Base-by-base conservation (phyloP, 53 echinoderm and acorn worm genomes). In the Temnopleurus reevesii region DNA sequence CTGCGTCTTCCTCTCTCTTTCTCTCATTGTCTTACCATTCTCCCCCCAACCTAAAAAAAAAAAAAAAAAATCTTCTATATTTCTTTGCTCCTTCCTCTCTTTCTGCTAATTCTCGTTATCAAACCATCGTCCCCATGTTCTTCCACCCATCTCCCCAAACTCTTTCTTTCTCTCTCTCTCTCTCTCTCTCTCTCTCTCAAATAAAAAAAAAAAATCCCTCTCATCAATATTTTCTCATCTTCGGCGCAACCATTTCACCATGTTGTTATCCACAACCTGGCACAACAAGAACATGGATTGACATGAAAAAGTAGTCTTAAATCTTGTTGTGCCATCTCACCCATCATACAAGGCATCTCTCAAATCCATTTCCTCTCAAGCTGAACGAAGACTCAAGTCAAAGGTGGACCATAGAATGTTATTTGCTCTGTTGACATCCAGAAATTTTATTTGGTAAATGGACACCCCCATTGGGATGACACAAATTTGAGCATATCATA, bases 401-500 rank as follows among this genome's bases (percentile, higher is more conserved):
- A 71, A 71, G 71, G 71, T 71, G 19, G 71, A 8, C 41, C 71
- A 71, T 21, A 71, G 71, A 71, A 71, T 71, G 71, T 71, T 65
- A 33, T 65, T 71, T 21, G 71, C 36, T 71, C 71, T 71, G 41
- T 71, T 71, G 71, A 71, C 71, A 71, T 71, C 71, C 71, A 71
- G 71, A 71, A 41, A 71, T 71, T 71, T 71, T 71, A 71, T 71
- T 71, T 71, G 71, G 71, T 71, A 71, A 71, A 71, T 38, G 71
- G 71, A 79, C 49, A 29, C 79, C 79, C 79, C 79, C 49, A 28
- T 79, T 79, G 79, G 79, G 79, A 46, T 79, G 79, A 79, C 79
- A 79, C 79, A 46, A 79, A 79, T 49, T 47, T 49, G 27, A 79
- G 49, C 49, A 29, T 79, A 49, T 79, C 46, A 79, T 46, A 25